Evolutionary conservation across 2,797 vertebrate genomes (phyloP), one percentile per base, ranked within the genome.

Genomic region (Gymnothorax javanicus): DNA sequence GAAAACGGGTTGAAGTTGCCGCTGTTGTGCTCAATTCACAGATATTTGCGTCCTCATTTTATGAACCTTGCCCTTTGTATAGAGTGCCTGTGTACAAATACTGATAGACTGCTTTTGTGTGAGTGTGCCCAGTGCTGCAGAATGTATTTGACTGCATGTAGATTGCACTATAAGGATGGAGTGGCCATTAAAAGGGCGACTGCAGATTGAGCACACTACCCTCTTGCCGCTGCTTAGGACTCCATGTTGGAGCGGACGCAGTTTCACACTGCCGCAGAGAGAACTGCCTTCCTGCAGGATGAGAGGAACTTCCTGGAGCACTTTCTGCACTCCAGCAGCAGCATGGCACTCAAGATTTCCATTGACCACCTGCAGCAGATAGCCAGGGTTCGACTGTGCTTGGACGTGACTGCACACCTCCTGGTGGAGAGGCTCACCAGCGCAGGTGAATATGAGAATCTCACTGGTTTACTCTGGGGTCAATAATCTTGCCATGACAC

Each of bases 191-290:
- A 4, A 1, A 15, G 23, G 23, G 12, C 7, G 27, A 83, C n/a
- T 15, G 4, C 13, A 33, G 25, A 17, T 9, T 60, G 60, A 23
- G 50, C 25, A 2, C 50, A 50, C 64, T 43, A 23, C 17, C 62
- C 5, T 50, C 64, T 64, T 27, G 7, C 2, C 56, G 9, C 5
- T 0, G 64, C 87, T 11, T 67, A 99, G 98, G 98, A 99, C 87
- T 97, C 98, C 0, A 96, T 98, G 90, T 96, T 95, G 83, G 97
- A 99, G 88, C 97, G 95, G 90, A 92, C 91, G 5, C 96, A 96
- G 86, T 94, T 93, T 83, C 93, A 91, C 79, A 94, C 95, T 1
- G 83, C 0, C 2, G 88, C 64, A 0, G 92, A 94, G 20, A 87
- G 87, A 3, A 85, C 88, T 11, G 64, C 2, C 3, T 90, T 69